Percentiles rank a stretch among this genome's conserved stretches.
Evolutionary conservation across 1,140 invertebrate species (phyloP).

Genomic region (Drosophila nigrodunni): DNA sequence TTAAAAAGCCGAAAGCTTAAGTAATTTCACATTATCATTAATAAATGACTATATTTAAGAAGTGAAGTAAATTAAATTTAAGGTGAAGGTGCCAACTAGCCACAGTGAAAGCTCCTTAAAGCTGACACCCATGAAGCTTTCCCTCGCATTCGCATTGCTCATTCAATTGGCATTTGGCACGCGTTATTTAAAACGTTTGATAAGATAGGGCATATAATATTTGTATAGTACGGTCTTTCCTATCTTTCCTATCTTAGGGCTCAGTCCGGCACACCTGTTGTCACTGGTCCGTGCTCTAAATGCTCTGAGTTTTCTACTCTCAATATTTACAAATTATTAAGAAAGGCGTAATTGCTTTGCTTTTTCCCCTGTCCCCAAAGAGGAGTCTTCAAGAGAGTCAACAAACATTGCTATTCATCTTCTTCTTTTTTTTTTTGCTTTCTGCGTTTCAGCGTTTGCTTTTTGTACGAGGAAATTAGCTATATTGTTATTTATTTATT

Average conservation of each 20-base stretch:
- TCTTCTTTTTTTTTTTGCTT: conserved; percentile 29
- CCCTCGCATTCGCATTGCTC: conserved; percentile 24
- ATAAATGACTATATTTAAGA: conserved; percentile 6
- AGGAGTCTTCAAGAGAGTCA: not conserved
- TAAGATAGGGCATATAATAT: conserved; percentile 51
- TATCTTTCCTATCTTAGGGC: not conserved
- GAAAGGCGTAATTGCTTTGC: conserved; percentile 69
- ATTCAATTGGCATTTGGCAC: conserved; percentile 41
- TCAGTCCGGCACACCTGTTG: conserved; percentile 39
- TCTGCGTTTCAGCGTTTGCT: conserved; percentile 49
- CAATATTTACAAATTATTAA: conserved; percentile 77
- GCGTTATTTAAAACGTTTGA: conserved; percentile 55
- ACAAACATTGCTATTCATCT: conserved; percentile 21
- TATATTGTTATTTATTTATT: conserved; percentile 25
- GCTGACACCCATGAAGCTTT: not conserved
- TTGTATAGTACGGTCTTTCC: not conserved
- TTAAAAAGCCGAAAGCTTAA: not conserved
- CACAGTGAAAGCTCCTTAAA: conserved; percentile 2
- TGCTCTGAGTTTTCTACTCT: conserved; percentile 22
- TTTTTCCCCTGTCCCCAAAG: conserved; percentile 40
- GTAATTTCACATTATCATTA: not conserved
- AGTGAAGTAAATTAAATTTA: not conserved
- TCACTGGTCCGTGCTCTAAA: conserved; percentile 14
- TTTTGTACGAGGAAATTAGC: conserved; percentile 56
- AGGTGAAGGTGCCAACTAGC: not conserved